Evolutionary conservation across 2,113 vertebrate genomes (phyloP).

Genomic region (Vanacampus margaritifer): DNA sequence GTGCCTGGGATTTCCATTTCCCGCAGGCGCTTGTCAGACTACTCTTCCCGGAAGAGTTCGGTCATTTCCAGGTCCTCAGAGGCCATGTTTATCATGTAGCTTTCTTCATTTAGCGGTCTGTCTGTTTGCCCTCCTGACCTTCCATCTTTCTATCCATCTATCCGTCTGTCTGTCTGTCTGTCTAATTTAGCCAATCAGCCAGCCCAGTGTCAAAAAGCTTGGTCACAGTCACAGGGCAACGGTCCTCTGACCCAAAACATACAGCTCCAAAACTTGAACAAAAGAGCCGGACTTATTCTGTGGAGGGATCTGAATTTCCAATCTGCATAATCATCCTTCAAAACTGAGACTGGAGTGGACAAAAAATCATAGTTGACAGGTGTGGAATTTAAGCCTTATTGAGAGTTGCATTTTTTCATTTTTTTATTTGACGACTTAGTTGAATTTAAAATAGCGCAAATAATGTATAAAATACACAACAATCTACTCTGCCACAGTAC

Average conservation of each 20-base stretch:
- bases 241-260: neutral
- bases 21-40: conserved; percentile 5
- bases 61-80: conserved; percentile 52
- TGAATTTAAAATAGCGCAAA: too few species aligned
- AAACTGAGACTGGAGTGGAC: neutral
- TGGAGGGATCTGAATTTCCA: neutral
- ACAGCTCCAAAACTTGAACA: neutral
- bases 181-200: too few species aligned
- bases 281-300: neutral
- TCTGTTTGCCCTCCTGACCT: neutral
- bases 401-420: neutral
- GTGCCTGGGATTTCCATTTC: conserved; percentile 18
- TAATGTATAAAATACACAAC: too few species aligned
- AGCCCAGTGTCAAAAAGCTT: neutral
- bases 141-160: too few species aligned
- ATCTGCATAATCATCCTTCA: neutral
- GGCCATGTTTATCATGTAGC: conserved; percentile 34
- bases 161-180: too few species aligned
- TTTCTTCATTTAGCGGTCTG: neutral
- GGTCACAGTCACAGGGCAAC: neutral
- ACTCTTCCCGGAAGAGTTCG: conserved; percentile 50
- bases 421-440: too few species aligned
- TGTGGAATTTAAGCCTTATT: neutral
- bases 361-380: neutral
- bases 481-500: too few species aligned